A percentile compares a stretch with the other conserved stretches of the same genome.
Evolutionary conservation across 2,888 invertebrate genomes (phyloP).

Genomic region (Phaonia tiefii): DNA sequence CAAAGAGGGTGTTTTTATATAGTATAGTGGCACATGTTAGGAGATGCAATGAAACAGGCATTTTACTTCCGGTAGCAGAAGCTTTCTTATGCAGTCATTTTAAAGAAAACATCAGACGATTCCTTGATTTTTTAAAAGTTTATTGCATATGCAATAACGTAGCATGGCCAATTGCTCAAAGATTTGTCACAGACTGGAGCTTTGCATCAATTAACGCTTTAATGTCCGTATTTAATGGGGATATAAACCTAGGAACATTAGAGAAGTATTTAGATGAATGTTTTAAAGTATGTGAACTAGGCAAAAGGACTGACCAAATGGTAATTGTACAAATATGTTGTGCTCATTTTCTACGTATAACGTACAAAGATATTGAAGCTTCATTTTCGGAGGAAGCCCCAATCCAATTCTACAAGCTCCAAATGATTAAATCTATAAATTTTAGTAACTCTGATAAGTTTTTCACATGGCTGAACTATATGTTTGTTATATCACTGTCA

Average conservation of each 20-base stretch:
- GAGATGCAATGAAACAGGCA: background rate
- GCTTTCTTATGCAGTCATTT: slow-evolving; percentile 9
- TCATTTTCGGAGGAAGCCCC: background rate
- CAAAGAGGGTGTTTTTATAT: background rate
- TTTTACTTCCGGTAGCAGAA: background rate
- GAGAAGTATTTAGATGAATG: background rate
- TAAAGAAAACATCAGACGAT: too few relatives aligned
- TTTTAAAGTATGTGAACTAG: background rate
- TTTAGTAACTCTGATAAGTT: background rate
- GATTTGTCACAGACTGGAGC: too few relatives aligned
- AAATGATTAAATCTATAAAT: background rate
- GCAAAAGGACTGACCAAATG: background rate
- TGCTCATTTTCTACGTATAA: background rate
- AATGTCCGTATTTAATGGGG: background rate
- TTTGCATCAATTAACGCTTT: background rate
- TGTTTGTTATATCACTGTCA: background rate
- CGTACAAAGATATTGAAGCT: background rate
- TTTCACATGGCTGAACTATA: background rate
- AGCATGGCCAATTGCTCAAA: background rate
- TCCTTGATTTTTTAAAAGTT: too few relatives aligned
- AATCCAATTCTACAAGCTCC: background rate
- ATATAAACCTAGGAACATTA: background rate
- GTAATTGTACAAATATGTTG: slow-evolving; percentile 13
- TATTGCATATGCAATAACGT: background rate
- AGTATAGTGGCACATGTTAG: background rate